phyloP scores from a whole-genome alignment of 1,140 invertebrate genomes.

The Vanessa atalanta region DNA sequence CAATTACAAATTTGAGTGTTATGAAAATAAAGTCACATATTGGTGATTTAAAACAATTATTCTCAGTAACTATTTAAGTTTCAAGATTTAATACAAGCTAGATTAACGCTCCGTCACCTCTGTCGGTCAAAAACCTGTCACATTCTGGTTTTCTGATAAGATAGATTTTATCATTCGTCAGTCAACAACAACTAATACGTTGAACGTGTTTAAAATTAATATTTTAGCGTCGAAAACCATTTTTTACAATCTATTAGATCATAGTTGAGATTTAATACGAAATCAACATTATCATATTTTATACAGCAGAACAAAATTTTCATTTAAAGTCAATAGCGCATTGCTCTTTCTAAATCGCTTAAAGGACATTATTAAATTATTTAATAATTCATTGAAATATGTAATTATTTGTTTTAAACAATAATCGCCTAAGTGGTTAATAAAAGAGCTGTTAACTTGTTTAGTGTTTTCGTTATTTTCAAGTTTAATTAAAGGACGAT shows the following conservation, averaged over 20 bases:
- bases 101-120: conserved; percentile 8
- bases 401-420: no score
- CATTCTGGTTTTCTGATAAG: conserved; percentile 12
- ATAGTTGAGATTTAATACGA: no score
- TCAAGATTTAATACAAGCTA: background rate
- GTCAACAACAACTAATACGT: conserved; percentile 9
- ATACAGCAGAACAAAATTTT: no score
- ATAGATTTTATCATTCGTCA: conserved; percentile 10
- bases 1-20: no score
- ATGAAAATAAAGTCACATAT: no score
- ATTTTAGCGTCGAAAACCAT: background rate
- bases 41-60: no score
- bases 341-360: no score
- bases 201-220: background rate
- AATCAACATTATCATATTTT: no score
- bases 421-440: background rate
- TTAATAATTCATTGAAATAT: no score
- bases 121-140: conserved; percentile 13
- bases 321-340: no score
- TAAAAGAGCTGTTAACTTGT: background rate
- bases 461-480: conserved; percentile 22
- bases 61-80: background rate
- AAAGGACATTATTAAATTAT: no score
- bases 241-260: no score
- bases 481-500: conserved; percentile 35